A percentile compares a stretch with the other conserved stretches of the same genome.
Evolutionary conservation across 2,113 vertebrate species (phyloP).

Genomic region (Gavialis gangeticus): DNA sequence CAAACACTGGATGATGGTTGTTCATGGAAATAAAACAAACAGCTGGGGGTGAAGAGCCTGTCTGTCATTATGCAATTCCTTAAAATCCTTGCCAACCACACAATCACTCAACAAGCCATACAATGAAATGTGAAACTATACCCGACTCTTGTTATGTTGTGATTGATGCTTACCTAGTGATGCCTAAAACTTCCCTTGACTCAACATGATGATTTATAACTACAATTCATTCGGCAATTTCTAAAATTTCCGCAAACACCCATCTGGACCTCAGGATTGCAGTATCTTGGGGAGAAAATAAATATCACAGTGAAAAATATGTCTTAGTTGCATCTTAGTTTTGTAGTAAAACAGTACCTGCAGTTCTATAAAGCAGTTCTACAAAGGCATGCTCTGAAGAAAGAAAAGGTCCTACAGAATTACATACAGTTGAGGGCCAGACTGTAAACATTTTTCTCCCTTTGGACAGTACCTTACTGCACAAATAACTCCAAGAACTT

Average conservation of each 20-base stretch:
- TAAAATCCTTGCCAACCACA: not conserved
- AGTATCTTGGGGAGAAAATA: not conserved
- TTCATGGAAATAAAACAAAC: constrained; percentile 30
- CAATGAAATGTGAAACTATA: constrained; percentile 41
- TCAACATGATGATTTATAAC: constrained; percentile 45
- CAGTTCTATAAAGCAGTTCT: constrained; percentile 17
- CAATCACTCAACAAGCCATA: not conserved
- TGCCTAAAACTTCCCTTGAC: constrained; percentile 61
- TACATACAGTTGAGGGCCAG: not conserved
- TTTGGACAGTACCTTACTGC: not conserved
- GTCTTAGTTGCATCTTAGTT: not conserved
- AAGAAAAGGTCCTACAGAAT: not conserved
- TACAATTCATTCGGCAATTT: constrained; percentile 24
- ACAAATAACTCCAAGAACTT: not conserved
- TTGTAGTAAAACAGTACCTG: not conserved
- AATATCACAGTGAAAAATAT: not conserved
- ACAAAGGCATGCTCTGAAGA: not conserved
- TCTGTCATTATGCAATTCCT: constrained; percentile 6
- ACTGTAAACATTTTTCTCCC: not conserved
- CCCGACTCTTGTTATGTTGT: constrained; percentile 51
- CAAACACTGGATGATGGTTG: constrained; percentile 23
- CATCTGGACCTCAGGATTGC: not conserved
- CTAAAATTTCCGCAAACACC: constrained; percentile 49
- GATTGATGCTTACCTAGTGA: constrained; percentile 59
- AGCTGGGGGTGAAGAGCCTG: constrained; percentile 17